Evolutionary conservation across 2,797 vertebrate species (phyloP).

Genomic region (Rallus crepitans): DNA sequence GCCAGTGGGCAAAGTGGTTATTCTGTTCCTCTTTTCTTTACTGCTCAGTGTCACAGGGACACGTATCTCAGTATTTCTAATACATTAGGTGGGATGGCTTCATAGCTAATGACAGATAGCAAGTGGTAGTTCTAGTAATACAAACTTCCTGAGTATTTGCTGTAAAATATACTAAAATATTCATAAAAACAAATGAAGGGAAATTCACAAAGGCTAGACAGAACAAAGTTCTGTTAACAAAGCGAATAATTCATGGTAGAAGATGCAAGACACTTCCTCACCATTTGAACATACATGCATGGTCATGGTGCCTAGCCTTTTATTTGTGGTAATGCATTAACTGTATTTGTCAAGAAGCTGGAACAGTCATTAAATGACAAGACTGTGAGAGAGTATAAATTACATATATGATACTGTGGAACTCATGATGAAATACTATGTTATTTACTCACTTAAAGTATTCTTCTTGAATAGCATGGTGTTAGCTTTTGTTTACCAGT

Average conservation of each 20-base stretch:
- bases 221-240: neutral
- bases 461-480: neutral
- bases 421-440: neutral
- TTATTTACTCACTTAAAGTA: constrained; percentile 9
- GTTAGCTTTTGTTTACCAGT: neutral
- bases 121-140: neutral
- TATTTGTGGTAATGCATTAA: neutral
- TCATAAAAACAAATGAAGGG: neutral
- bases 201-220: neutral
- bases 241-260: neutral
- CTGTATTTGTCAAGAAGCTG: neutral
- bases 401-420: neutral
- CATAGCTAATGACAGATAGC: neutral
- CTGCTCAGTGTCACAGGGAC: neutral
- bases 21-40: neutral
- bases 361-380: neutral
- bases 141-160: neutral
- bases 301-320: neutral
- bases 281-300: neutral
- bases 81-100: neutral
- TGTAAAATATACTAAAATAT: neutral
- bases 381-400: neutral
- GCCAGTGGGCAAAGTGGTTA: neutral
- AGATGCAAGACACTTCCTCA: neutral
- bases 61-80: neutral